Conservation (phyloP, 2,888 invertebrate species). For the Baccha elongata region DNA sequence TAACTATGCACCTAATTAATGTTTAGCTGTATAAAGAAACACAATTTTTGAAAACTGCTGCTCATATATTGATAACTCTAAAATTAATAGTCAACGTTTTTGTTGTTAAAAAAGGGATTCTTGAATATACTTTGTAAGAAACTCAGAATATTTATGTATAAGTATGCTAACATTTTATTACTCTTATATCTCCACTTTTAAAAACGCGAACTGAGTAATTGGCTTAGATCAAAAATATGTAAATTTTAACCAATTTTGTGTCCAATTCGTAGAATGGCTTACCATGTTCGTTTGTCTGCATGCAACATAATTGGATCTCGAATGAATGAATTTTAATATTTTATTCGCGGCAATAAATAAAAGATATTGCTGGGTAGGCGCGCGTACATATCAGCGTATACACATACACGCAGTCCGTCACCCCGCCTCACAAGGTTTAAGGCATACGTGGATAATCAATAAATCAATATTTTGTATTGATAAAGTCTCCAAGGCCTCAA, state of each 20-base stretch:
- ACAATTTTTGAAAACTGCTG: too few relatives aligned
- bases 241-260: constrained; percentile 49
- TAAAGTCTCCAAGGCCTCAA: constrained; percentile 75
- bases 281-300: constrained; percentile 37
- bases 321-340: constrained; percentile 56
- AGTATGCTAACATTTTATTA: background rate
- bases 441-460: constrained; percentile 66
- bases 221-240: constrained; percentile 57
- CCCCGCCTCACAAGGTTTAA: constrained; percentile 1
- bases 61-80: too few relatives aligned
- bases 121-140: too few relatives aligned
- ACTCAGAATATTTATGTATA: too few relatives aligned
- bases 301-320: constrained; percentile 57
- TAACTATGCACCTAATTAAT: too few relatives aligned
- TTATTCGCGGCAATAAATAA: constrained; percentile 64
- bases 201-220: constrained; percentile 57
- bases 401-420: constrained; percentile 11
- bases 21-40: too few relatives aligned
- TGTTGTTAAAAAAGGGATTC: too few relatives aligned
- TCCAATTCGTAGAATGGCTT: constrained; percentile 55
- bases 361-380: constrained; percentile 19
- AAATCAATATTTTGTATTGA: constrained; percentile 75
- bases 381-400: constrained; percentile 2
- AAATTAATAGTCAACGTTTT: too few relatives aligned
- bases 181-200: background rate